These are phyloP conservation scores for Odontothrips loti DNA, from an alignment of 2,888 invertebrate genomes.

Conservation along the genomic window DNA sequence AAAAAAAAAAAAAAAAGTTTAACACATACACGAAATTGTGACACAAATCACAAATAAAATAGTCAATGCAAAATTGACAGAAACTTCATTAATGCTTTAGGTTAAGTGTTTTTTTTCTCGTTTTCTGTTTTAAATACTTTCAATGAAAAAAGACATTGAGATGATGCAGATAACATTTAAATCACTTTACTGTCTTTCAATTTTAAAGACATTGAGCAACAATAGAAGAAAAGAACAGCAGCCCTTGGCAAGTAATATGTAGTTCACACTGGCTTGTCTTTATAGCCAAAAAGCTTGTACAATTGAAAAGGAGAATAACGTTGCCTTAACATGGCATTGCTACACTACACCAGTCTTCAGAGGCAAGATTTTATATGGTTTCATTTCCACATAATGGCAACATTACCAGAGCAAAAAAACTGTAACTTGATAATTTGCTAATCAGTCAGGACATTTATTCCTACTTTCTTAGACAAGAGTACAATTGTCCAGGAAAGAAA, in stretches of 20 bases:
- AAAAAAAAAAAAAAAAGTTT: neutral
- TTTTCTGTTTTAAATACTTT: neutral
- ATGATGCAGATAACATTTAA: neutral
- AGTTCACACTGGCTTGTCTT: neutral
- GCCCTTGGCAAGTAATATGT: neutral
- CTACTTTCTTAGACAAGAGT: too few relatives aligned
- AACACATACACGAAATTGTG: neutral
- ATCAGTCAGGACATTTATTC: neutral
- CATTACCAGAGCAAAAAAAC: too few relatives aligned
- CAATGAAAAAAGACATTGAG: neutral
- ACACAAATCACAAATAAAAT: neutral
- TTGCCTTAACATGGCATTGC: neutral
- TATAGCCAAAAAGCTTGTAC: neutral
- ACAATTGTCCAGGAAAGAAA: neutral
- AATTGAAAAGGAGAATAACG: neutral
- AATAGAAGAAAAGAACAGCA: neutral
- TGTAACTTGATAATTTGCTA: neutral
- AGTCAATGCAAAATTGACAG: neutral
- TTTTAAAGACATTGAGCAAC: constrained; percentile 11
- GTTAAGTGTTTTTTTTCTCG: neutral
- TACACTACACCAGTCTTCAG: neutral
- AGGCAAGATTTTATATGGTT: too few relatives aligned
- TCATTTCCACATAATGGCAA: too few relatives aligned
- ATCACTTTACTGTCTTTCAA: neutral
- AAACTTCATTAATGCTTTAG: neutral